A percentile compares a stretch with the other conserved stretches of the same genome.
phyloP scores from a whole-genome alignment of 2,888 invertebrate genomes.

The Lamellibrachia columna region DNA sequence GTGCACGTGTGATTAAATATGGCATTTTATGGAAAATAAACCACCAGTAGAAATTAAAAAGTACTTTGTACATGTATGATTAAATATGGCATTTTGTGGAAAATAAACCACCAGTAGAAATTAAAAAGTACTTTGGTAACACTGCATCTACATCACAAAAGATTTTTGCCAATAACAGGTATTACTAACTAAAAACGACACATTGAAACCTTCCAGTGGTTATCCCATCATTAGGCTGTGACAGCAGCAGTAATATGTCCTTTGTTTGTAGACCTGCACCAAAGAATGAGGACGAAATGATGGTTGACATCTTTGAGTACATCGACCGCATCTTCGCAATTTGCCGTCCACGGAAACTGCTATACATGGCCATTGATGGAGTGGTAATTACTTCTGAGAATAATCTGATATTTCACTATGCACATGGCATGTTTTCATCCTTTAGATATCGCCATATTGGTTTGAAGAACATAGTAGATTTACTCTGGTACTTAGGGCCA shows the following conservation, averaged over 20 bases:
- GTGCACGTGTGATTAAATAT: no score
- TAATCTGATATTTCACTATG: neutral
- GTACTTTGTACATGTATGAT: no score
- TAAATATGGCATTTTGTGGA: no score
- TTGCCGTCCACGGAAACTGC: slow-evolving; percentile 85
- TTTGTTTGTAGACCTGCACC: slow-evolving; percentile 80
- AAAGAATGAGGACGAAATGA: slow-evolving; percentile 99
- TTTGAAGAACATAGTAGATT: neutral
- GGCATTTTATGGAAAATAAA: no score
- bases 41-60: no score
- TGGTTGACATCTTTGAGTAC: slow-evolving; percentile 98
- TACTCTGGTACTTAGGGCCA: neutral
- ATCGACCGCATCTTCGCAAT: slow-evolving; percentile 94
- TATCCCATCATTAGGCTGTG: neutral
- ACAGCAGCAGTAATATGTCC: neutral
- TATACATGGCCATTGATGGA: slow-evolving; percentile 99
- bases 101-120: no score
- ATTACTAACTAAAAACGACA: neutral
- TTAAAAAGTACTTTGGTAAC: no score
- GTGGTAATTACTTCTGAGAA: slow-evolving; percentile 74
- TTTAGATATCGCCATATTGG: no score
- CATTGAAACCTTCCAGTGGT: neutral
- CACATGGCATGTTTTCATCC: neutral
- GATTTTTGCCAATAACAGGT: no score
- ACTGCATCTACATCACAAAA: no score